Percentiles rank a stretch among this genome's conserved stretches.
phyloP scores from a whole-genome alignment of 2,113 vertebrate genomes.

The Rhabdornis inornatus region DNA sequence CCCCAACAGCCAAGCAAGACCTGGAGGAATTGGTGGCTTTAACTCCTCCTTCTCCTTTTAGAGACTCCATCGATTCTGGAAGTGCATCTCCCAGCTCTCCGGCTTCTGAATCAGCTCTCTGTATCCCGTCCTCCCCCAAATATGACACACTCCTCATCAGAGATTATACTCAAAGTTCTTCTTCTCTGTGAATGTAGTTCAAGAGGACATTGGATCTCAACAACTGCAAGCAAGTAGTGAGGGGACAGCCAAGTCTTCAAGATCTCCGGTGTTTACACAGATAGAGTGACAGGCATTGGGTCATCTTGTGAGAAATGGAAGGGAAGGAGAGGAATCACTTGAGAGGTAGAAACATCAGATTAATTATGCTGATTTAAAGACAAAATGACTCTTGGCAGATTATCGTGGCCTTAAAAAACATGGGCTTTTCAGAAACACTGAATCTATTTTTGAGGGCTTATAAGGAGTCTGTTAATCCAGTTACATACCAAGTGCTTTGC shows the following conservation, averaged over 20 bases:
- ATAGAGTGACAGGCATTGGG: background rate
- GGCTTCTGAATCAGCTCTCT: slow-evolving; percentile 83
- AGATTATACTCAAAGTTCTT: slow-evolving; percentile 98
- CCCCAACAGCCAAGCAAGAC: slow-evolving; percentile 76
- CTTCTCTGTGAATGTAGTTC: slow-evolving; percentile 88
- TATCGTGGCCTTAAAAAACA: slow-evolving; percentile 93
- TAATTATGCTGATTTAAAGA: slow-evolving; percentile 54
- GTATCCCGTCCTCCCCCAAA: slow-evolving; percentile 87
- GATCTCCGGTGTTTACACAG: slow-evolving; percentile 59
- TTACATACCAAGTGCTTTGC: slow-evolving; percentile 78
- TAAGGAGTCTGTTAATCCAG: slow-evolving; percentile 67
- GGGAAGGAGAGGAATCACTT: slow-evolving; percentile 23
- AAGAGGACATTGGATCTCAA: background rate
- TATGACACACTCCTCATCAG: slow-evolving; percentile 90
- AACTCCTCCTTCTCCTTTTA: slow-evolving; percentile 96
- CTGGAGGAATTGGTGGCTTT: slow-evolving; percentile 92
- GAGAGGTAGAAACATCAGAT: slow-evolving; percentile 44
- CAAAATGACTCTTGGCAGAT: slow-evolving; percentile 71
- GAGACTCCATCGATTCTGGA: slow-evolving; percentile 91
- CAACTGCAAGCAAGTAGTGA: background rate
- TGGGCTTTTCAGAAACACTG: slow-evolving; percentile 86
- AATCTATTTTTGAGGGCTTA: slow-evolving; percentile 74
- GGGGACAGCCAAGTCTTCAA: slow-evolving; percentile 28
- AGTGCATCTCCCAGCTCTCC: slow-evolving; percentile 85
- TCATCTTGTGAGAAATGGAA: slow-evolving; percentile 5